Percentiles rank a stretch among this genome's conserved stretches.
Conservation (phyloP, 1,140 invertebrate genomes). For the Augochlora pura region DNA sequence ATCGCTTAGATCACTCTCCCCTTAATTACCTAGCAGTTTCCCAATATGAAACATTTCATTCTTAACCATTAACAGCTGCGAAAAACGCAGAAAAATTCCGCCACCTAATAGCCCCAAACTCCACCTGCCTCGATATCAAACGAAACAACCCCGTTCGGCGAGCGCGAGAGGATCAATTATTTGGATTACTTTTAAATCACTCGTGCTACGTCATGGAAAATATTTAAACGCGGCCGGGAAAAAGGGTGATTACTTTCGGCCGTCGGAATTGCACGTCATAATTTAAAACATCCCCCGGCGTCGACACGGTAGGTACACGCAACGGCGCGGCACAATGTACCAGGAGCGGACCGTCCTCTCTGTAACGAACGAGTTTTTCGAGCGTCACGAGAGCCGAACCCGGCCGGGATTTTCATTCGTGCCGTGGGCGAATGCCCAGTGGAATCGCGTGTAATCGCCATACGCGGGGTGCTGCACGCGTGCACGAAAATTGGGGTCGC, state of each 20-base stretch:
- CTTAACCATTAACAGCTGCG: no score
- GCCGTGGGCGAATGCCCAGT: slow-evolving; percentile 38
- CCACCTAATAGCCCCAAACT: no score
- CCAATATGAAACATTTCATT: no score
- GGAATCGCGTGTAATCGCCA: slow-evolving; percentile 60
- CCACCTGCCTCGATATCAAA: no score
- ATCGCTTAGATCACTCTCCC: no score
- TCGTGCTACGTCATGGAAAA: neutral
- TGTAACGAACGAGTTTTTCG: slow-evolving; percentile 39
- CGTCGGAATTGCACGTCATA: neutral
- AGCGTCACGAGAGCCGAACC: slow-evolving; percentile 36
- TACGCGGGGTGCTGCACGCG: slow-evolving; percentile 37
- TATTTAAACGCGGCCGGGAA: neutral
- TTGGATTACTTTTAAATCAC: slow-evolving; percentile 1
- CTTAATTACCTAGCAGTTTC: no score
- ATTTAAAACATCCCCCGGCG: neutral
- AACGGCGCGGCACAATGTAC: no score
- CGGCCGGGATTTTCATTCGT: slow-evolving; percentile 53
- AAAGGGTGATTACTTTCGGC: slow-evolving; percentile 2
- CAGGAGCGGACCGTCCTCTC: neutral
- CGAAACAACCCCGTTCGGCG: no score
- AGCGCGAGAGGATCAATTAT: neutral
- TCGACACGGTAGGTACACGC: neutral
- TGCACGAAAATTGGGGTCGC: slow-evolving; percentile 57
- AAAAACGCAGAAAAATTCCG: no score